These are phyloP conservation scores for Heliconius charithonia DNA, from an alignment of 2,888 invertebrate genomes.

Conservation along the genomic window DNA sequence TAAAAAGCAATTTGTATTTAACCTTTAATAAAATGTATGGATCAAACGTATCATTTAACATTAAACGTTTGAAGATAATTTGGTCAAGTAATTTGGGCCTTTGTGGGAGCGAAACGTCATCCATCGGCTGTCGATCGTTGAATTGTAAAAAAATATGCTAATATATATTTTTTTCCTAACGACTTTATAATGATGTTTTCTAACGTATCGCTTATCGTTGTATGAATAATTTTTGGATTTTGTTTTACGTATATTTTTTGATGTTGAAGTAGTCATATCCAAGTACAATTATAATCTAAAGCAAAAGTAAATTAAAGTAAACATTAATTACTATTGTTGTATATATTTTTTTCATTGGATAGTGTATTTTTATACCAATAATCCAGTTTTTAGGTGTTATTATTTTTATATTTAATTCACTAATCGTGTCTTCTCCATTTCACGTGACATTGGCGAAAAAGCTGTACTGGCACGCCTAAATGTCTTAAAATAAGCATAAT, in stretches of 20 bases:
- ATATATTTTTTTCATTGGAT: no score
- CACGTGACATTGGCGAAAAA: no score
- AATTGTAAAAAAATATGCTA: conserved; percentile 82
- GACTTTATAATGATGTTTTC: conserved; percentile 63
- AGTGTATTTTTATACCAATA: no score
- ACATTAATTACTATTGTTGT: no score
- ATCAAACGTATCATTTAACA: conserved; percentile 38
- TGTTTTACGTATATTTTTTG: background rate
- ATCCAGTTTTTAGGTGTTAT: no score
- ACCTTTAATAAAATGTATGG: conserved; percentile 41
- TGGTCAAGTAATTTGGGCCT: conserved; percentile 49
- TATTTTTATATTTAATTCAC: no score
- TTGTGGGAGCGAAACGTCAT: conserved; percentile 53
- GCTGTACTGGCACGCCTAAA: no score
- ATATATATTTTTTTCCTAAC: conserved; percentile 75
- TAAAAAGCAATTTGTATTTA: conserved; percentile 47
- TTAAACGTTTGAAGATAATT: conserved; percentile 46
- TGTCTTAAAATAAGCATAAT: no score
- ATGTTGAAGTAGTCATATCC: no score
- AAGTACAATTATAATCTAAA: no score
- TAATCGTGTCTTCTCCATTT: no score
- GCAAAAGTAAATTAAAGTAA: no score
- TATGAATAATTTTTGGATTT: background rate
- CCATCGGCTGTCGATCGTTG: conserved; percentile 66
- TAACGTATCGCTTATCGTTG: conserved; percentile 11